Evolutionary conservation across 23 tunicate genomes (phyloP), one percentile per base, ranked within the genome.

Genomic region (Botrylloides violaceus): DNA sequence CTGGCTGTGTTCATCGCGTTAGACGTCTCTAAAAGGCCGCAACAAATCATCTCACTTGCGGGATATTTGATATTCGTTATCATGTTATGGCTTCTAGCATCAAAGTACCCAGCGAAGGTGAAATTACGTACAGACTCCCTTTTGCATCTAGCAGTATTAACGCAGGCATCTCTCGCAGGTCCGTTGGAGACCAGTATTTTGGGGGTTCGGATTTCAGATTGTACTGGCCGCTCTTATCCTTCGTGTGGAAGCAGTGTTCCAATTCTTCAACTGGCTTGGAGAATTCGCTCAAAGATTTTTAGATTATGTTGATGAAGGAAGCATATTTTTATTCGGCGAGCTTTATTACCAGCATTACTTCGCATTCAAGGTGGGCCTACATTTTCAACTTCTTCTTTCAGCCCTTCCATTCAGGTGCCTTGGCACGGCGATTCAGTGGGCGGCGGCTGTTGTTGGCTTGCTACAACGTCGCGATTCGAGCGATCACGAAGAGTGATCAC

Each of bases 221-320:
- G 65, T 78, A 36, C 58, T 90, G 4, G 97, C 84, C 25, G 73
- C 83, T 81, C 65, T 90, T 32, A 90, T 90, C 20, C 49, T 90
- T 7, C 72, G 97, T 5, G 83, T 88, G 20, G 65, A 83, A 50
- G 87, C 83, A 34, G 97, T 88, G 2, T 90, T 83, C 68, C 84
- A 90, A 48, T 81, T 88, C 23, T 90, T 90, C 49, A 90, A 90
- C 72, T 90, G 97, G 97, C 35, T 83, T 33, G 97, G 97, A 70
- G 68, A 90, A 27, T 34, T 90, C 19, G 88, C 84, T 1, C 97
- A 90, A 70, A 90, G 90, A 26, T 90, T 90, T 50, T 73, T 90
- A 32, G 78, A 83, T 73, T 90, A 62, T 53, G 97, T 75, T 12
- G 78, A 82, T 61, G 84, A 81, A 12, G 97, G 97, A 22, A 77